Base-by-base conservation (phyloP, 2,113 vertebrate species). In the Campylomormyrus tamandua region DNA sequence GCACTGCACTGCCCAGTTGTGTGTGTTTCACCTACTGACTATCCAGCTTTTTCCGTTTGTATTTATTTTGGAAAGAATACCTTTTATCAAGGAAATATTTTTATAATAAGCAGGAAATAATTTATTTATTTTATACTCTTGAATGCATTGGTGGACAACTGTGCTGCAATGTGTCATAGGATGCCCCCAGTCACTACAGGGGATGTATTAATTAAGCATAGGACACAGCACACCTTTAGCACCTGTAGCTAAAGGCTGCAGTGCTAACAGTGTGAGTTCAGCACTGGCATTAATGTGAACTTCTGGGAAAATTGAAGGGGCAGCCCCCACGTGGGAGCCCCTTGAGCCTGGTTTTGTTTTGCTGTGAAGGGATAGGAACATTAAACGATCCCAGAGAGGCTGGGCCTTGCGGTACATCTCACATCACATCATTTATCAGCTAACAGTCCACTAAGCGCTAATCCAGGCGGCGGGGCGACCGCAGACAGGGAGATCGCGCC, bases 71-170 rank as follows among this genome's bases (percentile, higher is more conserved):
- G 6, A 52, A 95, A 93, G 93, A 48, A 94, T 95, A 94, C 91
- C 31, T 15, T 74, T 13, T 11, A 74, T 35, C n/a, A 74, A 35
- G 66, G 4, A 74, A 35, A 31, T 27, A 74, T 74, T 31, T 70
- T 31, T 74, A 74, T 11, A 74, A 35, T 95, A 95, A 95, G 96
- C 31, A 94, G 95, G 93, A 8, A 95, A 95, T 96, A 95, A 95
- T 93, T 94, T 95, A 95, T 95, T 95, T 95, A 95, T 95, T 95
- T 95, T 96, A 95, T 96, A 95, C 96, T 96, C 96, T 96, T 96
- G 96, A 96, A 96, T 24, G 96, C 96, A 97, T 97, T 96, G 95
- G 96, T 97, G 96, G 96, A 96, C 94, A 94, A 95, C 96, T 96
- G 96, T 96, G 95, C 96, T 95, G 96, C 17, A 35, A 39, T 96